Evolutionary conservation across 2,797 vertebrate genomes (phyloP), one percentile per base, ranked within the genome.

Genomic region (Trichosurus vulpecula): DNA sequence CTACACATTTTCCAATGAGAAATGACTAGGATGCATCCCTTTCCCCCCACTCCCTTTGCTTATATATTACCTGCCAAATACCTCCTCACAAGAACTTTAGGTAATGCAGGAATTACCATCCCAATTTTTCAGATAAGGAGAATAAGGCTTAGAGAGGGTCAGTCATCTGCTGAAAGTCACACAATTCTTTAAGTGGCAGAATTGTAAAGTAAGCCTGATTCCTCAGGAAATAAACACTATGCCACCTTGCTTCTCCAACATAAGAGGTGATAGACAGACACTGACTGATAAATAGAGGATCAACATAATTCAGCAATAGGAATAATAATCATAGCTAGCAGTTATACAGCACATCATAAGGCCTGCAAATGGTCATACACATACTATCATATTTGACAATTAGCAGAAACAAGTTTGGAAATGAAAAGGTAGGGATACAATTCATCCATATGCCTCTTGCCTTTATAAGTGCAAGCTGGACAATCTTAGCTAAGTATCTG

Each of bases 381-480:
- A 47, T 47, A 81, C 74, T 25, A 47, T 27, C 41, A 22, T 25
- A 41, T 74, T 74, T 74, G 66, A 74, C 11, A 95, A 92, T 87
- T 53, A 92, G 94, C 57, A 95, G 4, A 92, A 92, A 53, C 54
- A 90, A 66, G 95, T 96, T 95, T 95, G 25, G 97, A 95, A 96
- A 91, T 87, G 93, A 95, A 92, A 95, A 58, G 3, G 0, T 31
- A 91, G 25, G 9, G 22, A 95, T 56, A 94, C 12, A 94, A 94
- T 11, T 90, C 16, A 92, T 47, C 93, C 61, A 27, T 94, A 41
- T 90, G 22, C 1, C 11, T 93, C 9, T 54, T 91, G 30, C 2
- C 41, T 95, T 92, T 93, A 22, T 95, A 54, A 89, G 4, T 95
- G 58, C 94, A 93, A 74, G 89, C 81, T 94, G 35, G 53, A 95